These are phyloP conservation scores for Harmothoe impar DNA, from an alignment of 2,888 invertebrate species.

Conservation along the genomic window DNA sequence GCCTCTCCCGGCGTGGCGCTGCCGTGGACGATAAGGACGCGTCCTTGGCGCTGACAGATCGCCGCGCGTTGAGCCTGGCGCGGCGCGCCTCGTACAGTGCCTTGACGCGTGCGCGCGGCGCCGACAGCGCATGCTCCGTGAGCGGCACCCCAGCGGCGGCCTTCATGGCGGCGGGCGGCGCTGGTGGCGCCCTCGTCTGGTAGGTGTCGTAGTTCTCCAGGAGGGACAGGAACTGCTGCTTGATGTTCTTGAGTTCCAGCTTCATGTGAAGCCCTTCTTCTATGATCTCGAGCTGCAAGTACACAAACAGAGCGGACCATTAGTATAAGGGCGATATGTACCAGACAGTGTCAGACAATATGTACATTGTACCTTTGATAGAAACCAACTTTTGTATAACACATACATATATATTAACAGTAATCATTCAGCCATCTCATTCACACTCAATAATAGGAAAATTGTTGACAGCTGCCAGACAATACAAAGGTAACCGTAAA, in stretches of 20 bases:
- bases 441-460: too few relatives aligned
- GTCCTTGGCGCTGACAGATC: conserved; percentile 14
- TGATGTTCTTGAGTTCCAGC: conserved; percentile 68
- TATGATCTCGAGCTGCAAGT: conserved; percentile 69
- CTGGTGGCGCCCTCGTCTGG: conserved; percentile 25
- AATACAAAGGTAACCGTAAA: too few relatives aligned
- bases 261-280: conserved; percentile 69
- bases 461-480: too few relatives aligned
- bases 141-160: conserved; percentile 40
- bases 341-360: not conserved
- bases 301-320: conserved; percentile 34
- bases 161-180: conserved; percentile 14
- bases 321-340: conserved; percentile 27
- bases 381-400: too few relatives aligned
- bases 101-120: conserved; percentile 65
- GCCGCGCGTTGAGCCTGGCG: conserved; percentile 61
- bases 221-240: conserved; percentile 68
- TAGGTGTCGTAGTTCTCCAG: conserved; percentile 66
- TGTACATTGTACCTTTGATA: too few relatives aligned
- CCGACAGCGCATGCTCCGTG: conserved; percentile 19
- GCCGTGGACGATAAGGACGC: not conserved
- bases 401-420: too few relatives aligned
- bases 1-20: not conserved
- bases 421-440: too few relatives aligned
- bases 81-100: conserved; percentile 67